Evolutionary conservation across 2,888 invertebrate genomes (phyloP), one percentile per base, ranked within the genome.

Genomic region (Diadromus collaris): DNA sequence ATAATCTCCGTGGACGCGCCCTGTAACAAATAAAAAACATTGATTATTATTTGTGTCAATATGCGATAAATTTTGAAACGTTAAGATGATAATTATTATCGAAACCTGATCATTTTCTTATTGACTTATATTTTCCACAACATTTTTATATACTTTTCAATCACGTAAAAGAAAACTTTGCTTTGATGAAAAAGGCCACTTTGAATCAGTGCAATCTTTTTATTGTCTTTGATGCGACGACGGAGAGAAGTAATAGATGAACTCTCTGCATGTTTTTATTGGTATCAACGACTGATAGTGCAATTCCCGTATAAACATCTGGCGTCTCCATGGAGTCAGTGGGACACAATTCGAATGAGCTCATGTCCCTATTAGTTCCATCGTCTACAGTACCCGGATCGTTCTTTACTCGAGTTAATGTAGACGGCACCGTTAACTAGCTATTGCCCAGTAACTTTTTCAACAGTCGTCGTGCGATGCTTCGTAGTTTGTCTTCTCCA

Each of bases 401-500:
- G 21, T 32, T 72, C 38, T 38, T 64, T 60, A 27, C 29, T 41
- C 29, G 27, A 24, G 65, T 27, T 46, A 51, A 69, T 73, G 77
- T 64, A 73, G 58, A 32, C 64, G 65, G 74, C 13, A 44, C 38
- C 44, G 44, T 72, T 64, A 70, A 60, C 72, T 72, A 29, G 63
- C 38, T 71, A 63, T 72, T 72, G 64, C 63, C 56, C 72, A 64
- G 72, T 73, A 24, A 73, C 73, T 73, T 73, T 60, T 60, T 46
- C 34, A 38, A 65, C 65, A 48, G 34, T 21, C 21, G 38, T 44
- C 64, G 56, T 64, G 54, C 64, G 21, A 19, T 38, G n/a, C n/a
- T 54, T 38, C 27, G 21, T 16, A 61, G 38, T 61, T 29, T 61
- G 48, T 61, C 19, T 38, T 63, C 63, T 71, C 38, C 63, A 71